Percentiles rank a stretch among this genome's conserved stretches.
These are phyloP conservation scores for Drosophila tristis DNA, from an alignment of 1,140 invertebrate species.

Conservation along the genomic window DNA sequence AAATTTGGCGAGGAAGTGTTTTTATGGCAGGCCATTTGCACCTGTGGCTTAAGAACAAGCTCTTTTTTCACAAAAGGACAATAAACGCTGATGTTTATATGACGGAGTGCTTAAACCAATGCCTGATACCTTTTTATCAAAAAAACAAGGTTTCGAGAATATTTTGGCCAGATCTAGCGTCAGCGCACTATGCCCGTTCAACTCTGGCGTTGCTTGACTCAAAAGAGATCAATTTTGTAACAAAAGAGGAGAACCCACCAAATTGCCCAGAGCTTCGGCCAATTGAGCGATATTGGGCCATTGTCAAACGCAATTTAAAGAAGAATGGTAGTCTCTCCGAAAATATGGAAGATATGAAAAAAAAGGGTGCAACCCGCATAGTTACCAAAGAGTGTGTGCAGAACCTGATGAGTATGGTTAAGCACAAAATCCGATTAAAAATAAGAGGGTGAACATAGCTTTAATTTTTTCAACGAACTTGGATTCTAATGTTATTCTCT, in stretches of 20 bases:
- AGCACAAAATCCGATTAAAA: no score
- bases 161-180: neutral
- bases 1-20: slow-evolving; percentile 12
- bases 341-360: slow-evolving; percentile 6
- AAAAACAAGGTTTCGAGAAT: neutral
- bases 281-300: no score
- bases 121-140: neutral
- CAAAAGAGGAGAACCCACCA: neutral
- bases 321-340: neutral
- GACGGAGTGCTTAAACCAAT: neutral
- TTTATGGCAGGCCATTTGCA: neutral
- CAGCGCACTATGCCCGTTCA: neutral
- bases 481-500: no score
- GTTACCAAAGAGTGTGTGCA: no score
- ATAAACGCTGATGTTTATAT: neutral
- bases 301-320: no score
- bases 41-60: neutral
- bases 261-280: no score
- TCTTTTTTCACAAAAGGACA: no score
- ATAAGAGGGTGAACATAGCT: no score
- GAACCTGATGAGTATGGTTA: no score
- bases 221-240: no score
- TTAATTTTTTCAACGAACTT: no score
- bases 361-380: neutral
- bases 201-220: no score